phyloP scores from a whole-genome alignment of 2,888 invertebrate species.

The Steromphala cineraria region DNA sequence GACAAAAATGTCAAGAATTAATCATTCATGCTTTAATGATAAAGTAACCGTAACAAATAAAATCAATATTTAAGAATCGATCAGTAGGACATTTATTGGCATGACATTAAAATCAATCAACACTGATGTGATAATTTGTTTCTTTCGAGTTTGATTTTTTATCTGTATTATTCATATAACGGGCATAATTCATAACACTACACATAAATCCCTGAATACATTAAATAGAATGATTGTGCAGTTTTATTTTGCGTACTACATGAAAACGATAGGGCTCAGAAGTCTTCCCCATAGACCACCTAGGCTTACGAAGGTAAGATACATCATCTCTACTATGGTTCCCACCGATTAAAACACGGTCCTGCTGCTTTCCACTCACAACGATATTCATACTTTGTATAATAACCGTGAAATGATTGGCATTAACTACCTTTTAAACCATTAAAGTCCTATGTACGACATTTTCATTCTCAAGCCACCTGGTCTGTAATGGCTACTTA shows the following conservation, averaged over 20 bases:
- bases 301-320: not conserved
- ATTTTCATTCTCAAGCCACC: not conserved
- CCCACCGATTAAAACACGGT: not conserved
- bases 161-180: not conserved
- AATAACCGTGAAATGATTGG: not conserved
- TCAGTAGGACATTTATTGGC: too few relatives aligned
- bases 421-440: not conserved
- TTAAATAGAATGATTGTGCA: not conserved
- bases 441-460: not conserved
- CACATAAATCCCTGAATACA: not conserved
- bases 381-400: not conserved
- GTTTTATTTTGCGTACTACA: not conserved
- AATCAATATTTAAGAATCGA: too few relatives aligned
- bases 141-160: not conserved
- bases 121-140: not conserved
- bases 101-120: too few relatives aligned
- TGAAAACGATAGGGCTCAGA: not conserved
- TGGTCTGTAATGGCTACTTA: slow-evolving; percentile 10
- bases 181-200: not conserved
- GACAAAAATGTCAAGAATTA: too few relatives aligned
- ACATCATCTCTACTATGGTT: not conserved
- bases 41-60: too few relatives aligned
- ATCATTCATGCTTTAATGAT: too few relatives aligned
- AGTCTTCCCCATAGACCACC: not conserved
- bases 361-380: not conserved